A percentile compares a stretch with the other conserved stretches of the same genome.
phyloP scores from a whole-genome alignment of 2,888 invertebrate species.

The Trilocha varians region DNA sequence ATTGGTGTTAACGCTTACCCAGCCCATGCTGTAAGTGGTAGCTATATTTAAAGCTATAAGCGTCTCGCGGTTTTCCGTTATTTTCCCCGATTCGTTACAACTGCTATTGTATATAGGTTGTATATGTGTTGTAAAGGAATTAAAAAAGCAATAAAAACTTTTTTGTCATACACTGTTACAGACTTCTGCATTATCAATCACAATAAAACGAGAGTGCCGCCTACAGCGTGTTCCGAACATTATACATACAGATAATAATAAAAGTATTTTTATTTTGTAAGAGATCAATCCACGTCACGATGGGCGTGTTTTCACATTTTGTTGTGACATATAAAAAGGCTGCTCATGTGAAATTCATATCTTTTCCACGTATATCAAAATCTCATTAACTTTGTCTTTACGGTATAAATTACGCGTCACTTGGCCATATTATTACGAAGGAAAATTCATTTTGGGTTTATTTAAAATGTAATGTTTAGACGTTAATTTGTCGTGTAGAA shows the following conservation, averaged over 20 bases:
- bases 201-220: slow-evolving; percentile 1
- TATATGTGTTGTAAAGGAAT: too few species aligned
- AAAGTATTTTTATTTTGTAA: slow-evolving; percentile 9
- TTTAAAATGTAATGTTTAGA: neutral
- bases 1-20: too few species aligned
- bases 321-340: neutral
- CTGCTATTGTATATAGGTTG: too few species aligned
- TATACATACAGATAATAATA: slow-evolving; percentile 1
- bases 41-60: too few species aligned
- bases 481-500: neutral
- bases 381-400: neutral
- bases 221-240: slow-evolving; percentile 1
- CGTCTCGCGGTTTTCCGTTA: too few species aligned
- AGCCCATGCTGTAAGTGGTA: too few species aligned
- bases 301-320: slow-evolving; percentile 3
- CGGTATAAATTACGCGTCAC: neutral
- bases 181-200: slow-evolving; percentile 3
- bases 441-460: too few species aligned
- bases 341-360: neutral
- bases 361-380: neutral
- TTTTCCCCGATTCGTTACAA: too few species aligned
- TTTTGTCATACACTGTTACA: too few species aligned
- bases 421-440: too few species aligned
- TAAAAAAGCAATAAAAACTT: too few species aligned
- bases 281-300: slow-evolving; percentile 20